Conservation (phyloP, 2,888 invertebrate genomes). For the Aphidius colemani region DNA sequence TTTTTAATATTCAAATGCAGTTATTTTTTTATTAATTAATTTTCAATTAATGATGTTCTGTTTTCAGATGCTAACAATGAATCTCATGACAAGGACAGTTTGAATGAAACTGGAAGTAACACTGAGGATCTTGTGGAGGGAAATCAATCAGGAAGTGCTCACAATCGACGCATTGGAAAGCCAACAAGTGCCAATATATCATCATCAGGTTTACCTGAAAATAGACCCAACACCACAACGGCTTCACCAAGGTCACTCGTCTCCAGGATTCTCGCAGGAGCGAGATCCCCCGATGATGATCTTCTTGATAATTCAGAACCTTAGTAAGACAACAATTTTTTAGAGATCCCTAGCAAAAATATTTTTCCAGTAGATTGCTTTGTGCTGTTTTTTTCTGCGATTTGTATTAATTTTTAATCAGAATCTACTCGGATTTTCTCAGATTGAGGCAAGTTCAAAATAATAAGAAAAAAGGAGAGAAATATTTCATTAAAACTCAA, state of each 20-base stretch:
- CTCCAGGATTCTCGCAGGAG: constrained; percentile 52
- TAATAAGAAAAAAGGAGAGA: too few relatives aligned
- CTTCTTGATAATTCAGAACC: constrained; percentile 59
- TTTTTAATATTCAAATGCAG: neutral
- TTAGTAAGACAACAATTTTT: constrained; percentile 50
- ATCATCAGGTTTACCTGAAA: constrained; percentile 28
- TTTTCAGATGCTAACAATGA: constrained; percentile 57
- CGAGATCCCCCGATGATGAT: constrained; percentile 48
- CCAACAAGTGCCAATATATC: constrained; percentile 31
- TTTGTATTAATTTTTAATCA: too few relatives aligned
- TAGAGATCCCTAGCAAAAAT: too few relatives aligned
- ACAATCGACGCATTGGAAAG: constrained; percentile 46
- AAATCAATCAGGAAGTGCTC: constrained; percentile 43
- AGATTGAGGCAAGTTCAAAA: too few relatives aligned
- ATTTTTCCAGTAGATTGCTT: too few relatives aligned
- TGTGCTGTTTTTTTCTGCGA: too few relatives aligned
- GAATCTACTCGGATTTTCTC: too few relatives aligned
- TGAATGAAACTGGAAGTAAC: constrained; percentile 60
- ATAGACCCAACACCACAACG: constrained; percentile 31
- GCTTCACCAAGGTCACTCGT: constrained; percentile 50
- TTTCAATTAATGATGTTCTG: neutral
- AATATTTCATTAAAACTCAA: too few relatives aligned
- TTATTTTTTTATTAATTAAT: neutral
- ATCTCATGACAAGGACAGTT: constrained; percentile 61
- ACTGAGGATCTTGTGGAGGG: constrained; percentile 55